phyloP scores from a whole-genome alignment of 2,888 invertebrate species.

The Odontocerum albicorne region DNA sequence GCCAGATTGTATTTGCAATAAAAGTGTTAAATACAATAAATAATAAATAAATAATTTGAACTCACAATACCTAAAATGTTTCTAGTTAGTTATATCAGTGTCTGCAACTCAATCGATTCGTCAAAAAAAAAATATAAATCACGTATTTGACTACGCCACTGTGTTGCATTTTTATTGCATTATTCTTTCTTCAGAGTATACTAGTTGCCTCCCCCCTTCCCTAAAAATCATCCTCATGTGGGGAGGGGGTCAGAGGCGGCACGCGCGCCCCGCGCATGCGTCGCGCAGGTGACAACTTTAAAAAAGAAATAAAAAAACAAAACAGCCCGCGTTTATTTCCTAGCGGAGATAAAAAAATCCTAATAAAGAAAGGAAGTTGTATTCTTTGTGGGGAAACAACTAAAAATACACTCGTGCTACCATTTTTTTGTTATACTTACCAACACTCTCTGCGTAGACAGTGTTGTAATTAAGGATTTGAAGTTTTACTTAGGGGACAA shows the following conservation, averaged over 20 bases:
- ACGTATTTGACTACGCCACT: not conserved
- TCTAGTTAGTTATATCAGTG: no score
- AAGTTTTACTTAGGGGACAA: slow-evolving; percentile 6
- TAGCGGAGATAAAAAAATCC: slow-evolving; percentile 20
- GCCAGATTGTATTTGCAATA: no score
- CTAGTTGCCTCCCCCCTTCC: slow-evolving; percentile 27
- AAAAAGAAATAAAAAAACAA: slow-evolving; percentile 23
- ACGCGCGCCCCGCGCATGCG: slow-evolving; percentile 38
- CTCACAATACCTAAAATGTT: no score
- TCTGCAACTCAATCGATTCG: no score
- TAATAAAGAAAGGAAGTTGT: slow-evolving; percentile 26
- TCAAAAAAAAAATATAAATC: no score
- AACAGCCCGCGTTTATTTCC: slow-evolving; percentile 15
- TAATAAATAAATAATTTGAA: no score
- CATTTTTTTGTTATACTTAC: slow-evolving; percentile 18
- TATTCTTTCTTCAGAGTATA: no score
- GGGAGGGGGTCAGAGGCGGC: slow-evolving; percentile 51
- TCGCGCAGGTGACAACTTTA: slow-evolving; percentile 26
- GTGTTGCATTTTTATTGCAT: not conserved
- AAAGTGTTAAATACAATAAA: no score
- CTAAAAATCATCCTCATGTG: slow-evolving; percentile 37
- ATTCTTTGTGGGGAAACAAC: slow-evolving; percentile 28
- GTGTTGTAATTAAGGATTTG: slow-evolving; percentile 23
- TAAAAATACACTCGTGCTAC: slow-evolving; percentile 24
- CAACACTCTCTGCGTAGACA: slow-evolving; percentile 10